phyloP scores from a whole-genome alignment of 2,113 vertebrate genomes.

The Triplophysa rosa region DNA sequence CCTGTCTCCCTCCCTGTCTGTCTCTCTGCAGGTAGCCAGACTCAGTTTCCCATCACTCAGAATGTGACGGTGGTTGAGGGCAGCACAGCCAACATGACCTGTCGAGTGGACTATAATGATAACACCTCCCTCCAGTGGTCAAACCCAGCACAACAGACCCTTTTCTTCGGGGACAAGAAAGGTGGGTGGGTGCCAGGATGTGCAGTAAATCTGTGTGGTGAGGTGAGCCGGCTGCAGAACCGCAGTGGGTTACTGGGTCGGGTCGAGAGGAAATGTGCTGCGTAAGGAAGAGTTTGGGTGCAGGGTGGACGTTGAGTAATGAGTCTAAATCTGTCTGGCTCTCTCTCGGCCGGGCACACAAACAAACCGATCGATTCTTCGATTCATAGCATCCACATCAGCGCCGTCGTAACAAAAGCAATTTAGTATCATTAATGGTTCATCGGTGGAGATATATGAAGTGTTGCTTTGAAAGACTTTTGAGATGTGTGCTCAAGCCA shows the following conservation, averaged over 20 bases:
- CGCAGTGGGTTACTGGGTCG: conserved; percentile 32
- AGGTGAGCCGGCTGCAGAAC: background rate
- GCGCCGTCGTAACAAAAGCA: conserved; percentile 24
- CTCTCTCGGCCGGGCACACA: background rate
- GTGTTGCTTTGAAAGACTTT: background rate
- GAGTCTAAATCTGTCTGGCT: background rate
- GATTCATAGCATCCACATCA: conserved; percentile 26
- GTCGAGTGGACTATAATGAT: conserved; percentile 99
- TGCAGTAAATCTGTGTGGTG: conserved; percentile 23
- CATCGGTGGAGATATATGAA: background rate
- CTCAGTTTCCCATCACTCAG: conserved; percentile 94
- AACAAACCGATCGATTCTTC: conserved; percentile 29
- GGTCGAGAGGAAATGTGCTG: conserved; percentile 22
- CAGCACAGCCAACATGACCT: conserved; percentile 94
- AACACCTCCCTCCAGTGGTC: conserved; percentile 99
- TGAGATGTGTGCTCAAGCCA: background rate
- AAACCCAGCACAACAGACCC: conserved; percentile 98
- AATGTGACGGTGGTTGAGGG: conserved; percentile 96
- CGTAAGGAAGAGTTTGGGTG: conserved; percentile 5
- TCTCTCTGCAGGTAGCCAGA: conserved; percentile 81
- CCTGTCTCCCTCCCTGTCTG: conserved; percentile 7
- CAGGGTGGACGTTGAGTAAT: conserved; percentile 13
- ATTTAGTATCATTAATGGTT: conserved; percentile 31
- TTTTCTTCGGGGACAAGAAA: conserved; percentile 99
- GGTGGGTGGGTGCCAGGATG: conserved; percentile 75